A percentile compares a stretch with the other conserved stretches of the same genome.
phyloP scores from a whole-genome alignment of 2,113 vertebrate genomes.

The Gambusia holbrooki region DNA sequence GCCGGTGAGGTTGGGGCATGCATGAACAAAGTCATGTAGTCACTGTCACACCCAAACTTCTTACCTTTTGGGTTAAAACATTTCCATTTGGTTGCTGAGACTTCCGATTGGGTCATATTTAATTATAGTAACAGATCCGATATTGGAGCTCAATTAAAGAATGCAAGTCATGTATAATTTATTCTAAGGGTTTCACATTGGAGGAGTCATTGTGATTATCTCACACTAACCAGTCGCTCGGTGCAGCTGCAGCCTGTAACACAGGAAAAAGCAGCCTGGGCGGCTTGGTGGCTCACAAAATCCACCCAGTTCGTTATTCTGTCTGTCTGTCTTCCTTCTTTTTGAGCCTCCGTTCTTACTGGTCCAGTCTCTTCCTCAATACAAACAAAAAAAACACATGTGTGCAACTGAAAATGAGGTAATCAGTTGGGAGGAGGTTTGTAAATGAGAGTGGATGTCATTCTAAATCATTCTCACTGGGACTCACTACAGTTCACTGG shows the following conservation, averaged over 20 bases:
- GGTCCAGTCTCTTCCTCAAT: slow-evolving; percentile 52
- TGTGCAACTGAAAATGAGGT: slow-evolving; percentile 65
- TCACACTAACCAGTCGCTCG: slow-evolving; percentile 15
- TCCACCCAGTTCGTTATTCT: slow-evolving; percentile 48
- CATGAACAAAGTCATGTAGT: background rate
- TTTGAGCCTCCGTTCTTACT: slow-evolving; percentile 49
- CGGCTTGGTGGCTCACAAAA: slow-evolving; percentile 51
- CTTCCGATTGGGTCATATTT: background rate
- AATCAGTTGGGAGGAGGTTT: slow-evolving; percentile 39
- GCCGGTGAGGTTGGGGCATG: background rate
- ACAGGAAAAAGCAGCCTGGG: slow-evolving; percentile 75
- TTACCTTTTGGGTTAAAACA: background rate
- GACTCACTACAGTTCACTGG: slow-evolving; percentile 11
- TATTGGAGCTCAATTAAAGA: background rate
- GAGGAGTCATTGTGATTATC: background rate
- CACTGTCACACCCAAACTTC: slow-evolving; percentile 20
- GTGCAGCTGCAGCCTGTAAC: slow-evolving; percentile 43
- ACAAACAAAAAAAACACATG: background rate
- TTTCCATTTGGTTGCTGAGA: background rate
- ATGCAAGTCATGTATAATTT: background rate
- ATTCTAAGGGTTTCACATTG: background rate
- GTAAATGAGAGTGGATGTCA: slow-evolving; percentile 20
- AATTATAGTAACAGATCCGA: background rate
- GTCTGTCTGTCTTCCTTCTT: slow-evolving; percentile 42
- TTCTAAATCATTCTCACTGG: slow-evolving; percentile 27